Base-by-base conservation (phyloP, 1,140 invertebrate genomes). In the Tetragonula clypearis region DNA sequence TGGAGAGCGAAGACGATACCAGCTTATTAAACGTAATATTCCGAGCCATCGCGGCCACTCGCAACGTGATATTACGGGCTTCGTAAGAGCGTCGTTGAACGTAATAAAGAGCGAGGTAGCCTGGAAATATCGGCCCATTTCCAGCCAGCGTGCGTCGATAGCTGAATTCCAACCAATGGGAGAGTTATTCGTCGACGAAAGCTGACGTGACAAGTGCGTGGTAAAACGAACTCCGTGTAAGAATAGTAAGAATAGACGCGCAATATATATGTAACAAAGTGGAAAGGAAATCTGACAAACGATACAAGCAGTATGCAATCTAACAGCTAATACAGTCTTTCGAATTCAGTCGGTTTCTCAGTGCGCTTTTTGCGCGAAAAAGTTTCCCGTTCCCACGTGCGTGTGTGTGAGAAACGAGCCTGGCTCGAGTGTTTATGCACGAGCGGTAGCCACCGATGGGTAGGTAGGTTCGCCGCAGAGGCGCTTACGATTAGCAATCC, bases 401-500 rank as follows among this genome's bases (percentile, higher is more conserved):
- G 14, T 12, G 55, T 17, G 55, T 56, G 62, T 87, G 87, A 87
- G 87, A 88, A 91, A 86, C 55, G 72, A 73, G 53, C 23, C 30
- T 58, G n/a, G 30, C 58, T 35, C 35, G 35, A 35, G 55, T 35
- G 53, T 41, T 84, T 56, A 23, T 62, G n/a, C n/a, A 21, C 21
- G 58, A 77, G 41, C 1, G 23, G 41, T 71, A 56, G 15, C 26
- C 41, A 35, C 55, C 12, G 35, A n/a, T 21, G 58, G 41, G 5
- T 26, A 14, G 23, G 60, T 62, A 14, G 23, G 60, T 62, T 62
- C 23, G 60, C 60, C 23, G 23, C 23, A 62, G 23, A 78, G 86
- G 79, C 76, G 75, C 75, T 79, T 66, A 77, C 83, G 90, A 92
- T 92, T 91, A 93, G 81, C 88, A 87, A 91, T 92, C 86, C 87